phyloP scores from a whole-genome alignment of 2,888 invertebrate species.

The Scelioninae gen. 1 region DNA sequence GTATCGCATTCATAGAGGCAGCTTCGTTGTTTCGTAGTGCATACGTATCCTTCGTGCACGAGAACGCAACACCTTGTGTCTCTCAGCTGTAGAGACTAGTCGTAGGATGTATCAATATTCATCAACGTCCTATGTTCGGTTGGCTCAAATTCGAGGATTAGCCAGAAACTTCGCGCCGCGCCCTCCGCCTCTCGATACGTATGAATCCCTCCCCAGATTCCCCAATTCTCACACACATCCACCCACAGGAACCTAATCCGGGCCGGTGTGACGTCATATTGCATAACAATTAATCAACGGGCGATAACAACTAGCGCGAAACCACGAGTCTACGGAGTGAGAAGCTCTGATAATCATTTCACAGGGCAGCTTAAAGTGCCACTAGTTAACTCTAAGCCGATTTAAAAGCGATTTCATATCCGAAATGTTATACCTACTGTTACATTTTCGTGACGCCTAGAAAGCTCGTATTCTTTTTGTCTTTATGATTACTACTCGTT shows the following conservation, averaged over 20 bases:
- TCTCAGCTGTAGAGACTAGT: constrained; percentile 73
- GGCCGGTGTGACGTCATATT: constrained; percentile 84
- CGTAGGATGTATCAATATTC: constrained; percentile 83
- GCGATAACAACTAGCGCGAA: constrained; percentile 82
- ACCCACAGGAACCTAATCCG: constrained; percentile 82
- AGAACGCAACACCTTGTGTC: constrained; percentile 77
- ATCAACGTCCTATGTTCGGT: constrained; percentile 84
- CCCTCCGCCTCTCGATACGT: constrained; percentile 72
- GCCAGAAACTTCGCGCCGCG: constrained; percentile 81
- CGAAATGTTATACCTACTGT: constrained; percentile 81
- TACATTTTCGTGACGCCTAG: constrained; percentile 66
- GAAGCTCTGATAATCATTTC: constrained; percentile 84
- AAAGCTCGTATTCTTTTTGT: constrained; percentile 60
- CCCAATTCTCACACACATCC: too few species aligned
- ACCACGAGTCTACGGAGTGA: constrained; percentile 81
- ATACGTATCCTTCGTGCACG: constrained; percentile 66
- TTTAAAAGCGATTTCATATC: constrained; percentile 85
- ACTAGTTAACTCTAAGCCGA: constrained; percentile 85
- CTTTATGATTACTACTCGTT: constrained; percentile 58
- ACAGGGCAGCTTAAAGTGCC: constrained; percentile 85
- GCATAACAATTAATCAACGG: constrained; percentile 85
- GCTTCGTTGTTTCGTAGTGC: constrained; percentile 64
- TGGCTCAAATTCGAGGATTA: constrained; percentile 83
- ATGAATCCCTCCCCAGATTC: constrained; percentile 72
- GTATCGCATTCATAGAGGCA: constrained; percentile 52